phyloP scores from a whole-genome alignment of 2,797 vertebrate species.

The Poliocrania exsul region DNA sequence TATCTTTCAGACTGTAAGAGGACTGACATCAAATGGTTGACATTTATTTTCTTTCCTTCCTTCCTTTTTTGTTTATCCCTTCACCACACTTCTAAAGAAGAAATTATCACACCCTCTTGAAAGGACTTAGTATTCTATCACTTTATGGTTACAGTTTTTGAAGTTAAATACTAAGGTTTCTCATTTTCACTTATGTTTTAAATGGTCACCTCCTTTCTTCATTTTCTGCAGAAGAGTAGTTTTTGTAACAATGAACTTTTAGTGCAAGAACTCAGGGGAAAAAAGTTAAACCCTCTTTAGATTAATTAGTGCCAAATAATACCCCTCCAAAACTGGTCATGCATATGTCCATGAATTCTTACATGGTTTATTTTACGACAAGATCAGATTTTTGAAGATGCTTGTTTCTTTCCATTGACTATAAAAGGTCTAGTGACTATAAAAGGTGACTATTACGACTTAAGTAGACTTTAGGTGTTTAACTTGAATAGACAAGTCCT shows the following conservation, averaged over 20 bases:
- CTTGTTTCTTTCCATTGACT: neutral
- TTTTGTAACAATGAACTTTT: neutral
- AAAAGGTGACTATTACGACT: neutral
- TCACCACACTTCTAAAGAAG: neutral
- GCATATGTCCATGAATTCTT: fast-evolving
- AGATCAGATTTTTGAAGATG: neutral
- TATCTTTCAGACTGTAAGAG: neutral
- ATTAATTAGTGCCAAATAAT: neutral
- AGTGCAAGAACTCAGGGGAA: neutral
- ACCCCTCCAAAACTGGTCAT: neutral
- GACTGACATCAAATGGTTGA: neutral
- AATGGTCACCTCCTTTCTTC: neutral
- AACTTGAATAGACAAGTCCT: neutral
- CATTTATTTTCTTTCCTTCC: neutral
- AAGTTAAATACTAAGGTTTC: neutral
- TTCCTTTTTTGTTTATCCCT: neutral
- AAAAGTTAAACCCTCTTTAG: neutral
- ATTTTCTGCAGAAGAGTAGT: neutral
- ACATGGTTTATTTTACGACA: neutral
- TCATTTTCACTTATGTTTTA: neutral
- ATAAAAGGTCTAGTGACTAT: neutral
- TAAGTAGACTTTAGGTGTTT: neutral
- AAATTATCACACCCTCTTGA: neutral
- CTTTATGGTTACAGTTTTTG: neutral
- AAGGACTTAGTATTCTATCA: neutral